Percentiles rank a stretch among this genome's conserved stretches.
Conservation (phyloP, 2,888 invertebrate species). For the Pristionchus fissidentatus region DNA sequence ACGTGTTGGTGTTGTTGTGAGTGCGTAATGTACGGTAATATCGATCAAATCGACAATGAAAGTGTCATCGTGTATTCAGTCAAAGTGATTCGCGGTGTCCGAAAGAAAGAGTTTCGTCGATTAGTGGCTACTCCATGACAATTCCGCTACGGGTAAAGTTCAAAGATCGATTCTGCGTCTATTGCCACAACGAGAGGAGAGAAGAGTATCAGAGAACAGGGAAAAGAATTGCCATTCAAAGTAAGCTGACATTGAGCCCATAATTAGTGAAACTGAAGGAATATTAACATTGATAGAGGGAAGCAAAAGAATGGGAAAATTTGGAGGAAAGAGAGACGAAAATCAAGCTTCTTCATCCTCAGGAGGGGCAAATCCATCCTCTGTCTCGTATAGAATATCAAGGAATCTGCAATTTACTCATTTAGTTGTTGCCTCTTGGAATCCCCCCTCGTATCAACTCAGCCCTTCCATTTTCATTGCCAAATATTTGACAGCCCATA, state of each 20-base stretch:
- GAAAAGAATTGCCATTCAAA: neutral
- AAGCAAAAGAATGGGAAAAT: neutral
- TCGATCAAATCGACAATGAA: neutral
- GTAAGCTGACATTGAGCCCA: neutral
- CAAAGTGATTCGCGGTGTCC: neutral
- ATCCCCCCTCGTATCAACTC: too few relatives aligned
- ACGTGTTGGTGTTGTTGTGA: conserved; percentile 1
- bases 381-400: conserved; percentile 88
- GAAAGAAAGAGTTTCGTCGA: neutral
- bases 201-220: conserved; percentile 13
- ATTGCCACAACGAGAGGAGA: conserved; percentile 21
- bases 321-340: neutral
- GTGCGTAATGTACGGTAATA: conserved; percentile 7
- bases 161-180: neutral
- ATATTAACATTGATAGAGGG: too few relatives aligned
- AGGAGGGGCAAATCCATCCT: conserved; percentile 72
- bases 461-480: too few relatives aligned
- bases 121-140: neutral
- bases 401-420: conserved; percentile 11
- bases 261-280: neutral
- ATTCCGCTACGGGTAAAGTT: neutral
- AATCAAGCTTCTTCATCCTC: conserved; percentile 62
- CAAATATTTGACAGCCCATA: too few relatives aligned
- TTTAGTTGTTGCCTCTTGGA: too few relatives aligned
- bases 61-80: neutral